A percentile compares a stretch with the other conserved stretches of the same genome.
These are phyloP conservation scores for Dryadula phaetusa DNA, from an alignment of 2,888 invertebrate genomes.

Conservation along the genomic window DNA sequence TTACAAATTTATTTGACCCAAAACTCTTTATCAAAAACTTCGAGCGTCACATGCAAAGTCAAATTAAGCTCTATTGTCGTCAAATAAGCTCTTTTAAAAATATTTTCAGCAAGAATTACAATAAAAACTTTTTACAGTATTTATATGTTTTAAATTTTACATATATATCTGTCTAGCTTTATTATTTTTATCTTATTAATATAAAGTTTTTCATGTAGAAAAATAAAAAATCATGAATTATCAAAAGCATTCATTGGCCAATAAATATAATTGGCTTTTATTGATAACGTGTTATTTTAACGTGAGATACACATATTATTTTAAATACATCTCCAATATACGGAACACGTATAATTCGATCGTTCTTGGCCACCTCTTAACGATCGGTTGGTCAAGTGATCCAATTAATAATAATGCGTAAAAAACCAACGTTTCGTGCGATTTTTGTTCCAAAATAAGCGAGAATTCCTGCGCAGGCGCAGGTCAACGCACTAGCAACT, in stretches of 20 bases:
- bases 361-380: constrained; percentile 60
- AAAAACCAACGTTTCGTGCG: constrained; percentile 78
- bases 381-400: constrained; percentile 70
- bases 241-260: not conserved
- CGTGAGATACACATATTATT: not conserved
- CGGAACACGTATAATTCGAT: constrained; percentile 12
- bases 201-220: too few relatives aligned
- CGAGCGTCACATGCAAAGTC: too few relatives aligned
- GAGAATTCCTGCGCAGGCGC: constrained; percentile 69
- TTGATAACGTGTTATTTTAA: not conserved
- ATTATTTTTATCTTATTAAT: too few relatives aligned
- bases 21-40: too few relatives aligned
- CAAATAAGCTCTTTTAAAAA: too few relatives aligned
- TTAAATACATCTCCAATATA: constrained; percentile 6
- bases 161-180: too few relatives aligned
- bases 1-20: too few relatives aligned
- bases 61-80: too few relatives aligned
- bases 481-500: constrained; percentile 67
- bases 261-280: not conserved
- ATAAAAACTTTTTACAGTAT: too few relatives aligned
- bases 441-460: constrained; percentile 77
- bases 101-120: too few relatives aligned
- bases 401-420: constrained; percentile 81
- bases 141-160: too few relatives aligned
- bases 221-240: too few relatives aligned